Evolutionary conservation across 1,140 invertebrate genomes (phyloP).

Genomic region (Philopotamus ludificatus): DNA sequence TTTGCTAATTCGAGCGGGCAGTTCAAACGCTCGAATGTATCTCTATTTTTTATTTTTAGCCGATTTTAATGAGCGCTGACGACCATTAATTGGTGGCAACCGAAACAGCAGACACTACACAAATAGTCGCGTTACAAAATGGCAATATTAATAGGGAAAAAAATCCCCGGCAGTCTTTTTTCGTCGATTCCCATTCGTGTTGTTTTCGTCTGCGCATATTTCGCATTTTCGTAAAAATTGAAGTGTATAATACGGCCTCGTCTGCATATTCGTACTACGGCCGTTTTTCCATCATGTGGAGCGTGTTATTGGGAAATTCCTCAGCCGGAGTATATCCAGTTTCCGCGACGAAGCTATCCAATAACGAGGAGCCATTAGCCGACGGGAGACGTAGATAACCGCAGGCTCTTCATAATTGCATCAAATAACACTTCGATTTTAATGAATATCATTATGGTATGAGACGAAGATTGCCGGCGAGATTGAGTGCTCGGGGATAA

Average conservation of each 20-base stretch:
- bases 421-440: slow-evolving; percentile 42
- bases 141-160: too few species aligned
- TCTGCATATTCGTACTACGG: slow-evolving; percentile 17
- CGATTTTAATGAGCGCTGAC: too few species aligned
- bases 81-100: too few species aligned
- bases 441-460: slow-evolving; percentile 35
- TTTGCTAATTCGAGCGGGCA: not conserved
- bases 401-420: slow-evolving; percentile 38
- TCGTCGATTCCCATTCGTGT: too few species aligned
- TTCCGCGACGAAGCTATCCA: slow-evolving; percentile 14
- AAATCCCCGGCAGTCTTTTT: too few species aligned
- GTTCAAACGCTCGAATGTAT: slow-evolving; percentile 1
- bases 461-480: not conserved
- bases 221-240: slow-evolving; percentile 4
- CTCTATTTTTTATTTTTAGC: slow-evolving; percentile 6
- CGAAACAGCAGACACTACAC: too few species aligned
- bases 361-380: slow-evolving; percentile 38
- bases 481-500: not conserved
- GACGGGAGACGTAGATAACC: slow-evolving; percentile 32
- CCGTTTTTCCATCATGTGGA: slow-evolving; percentile 36
- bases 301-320: slow-evolving; percentile 41
- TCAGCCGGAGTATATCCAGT: slow-evolving; percentile 24
- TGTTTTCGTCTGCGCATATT: not conserved
- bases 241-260: slow-evolving; percentile 5
- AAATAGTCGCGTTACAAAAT: too few species aligned